A percentile compares a stretch with the other conserved stretches of the same genome.
Evolutionary conservation across 1,140 invertebrate species (phyloP).

Genomic region (Procambarus clarkii): DNA sequence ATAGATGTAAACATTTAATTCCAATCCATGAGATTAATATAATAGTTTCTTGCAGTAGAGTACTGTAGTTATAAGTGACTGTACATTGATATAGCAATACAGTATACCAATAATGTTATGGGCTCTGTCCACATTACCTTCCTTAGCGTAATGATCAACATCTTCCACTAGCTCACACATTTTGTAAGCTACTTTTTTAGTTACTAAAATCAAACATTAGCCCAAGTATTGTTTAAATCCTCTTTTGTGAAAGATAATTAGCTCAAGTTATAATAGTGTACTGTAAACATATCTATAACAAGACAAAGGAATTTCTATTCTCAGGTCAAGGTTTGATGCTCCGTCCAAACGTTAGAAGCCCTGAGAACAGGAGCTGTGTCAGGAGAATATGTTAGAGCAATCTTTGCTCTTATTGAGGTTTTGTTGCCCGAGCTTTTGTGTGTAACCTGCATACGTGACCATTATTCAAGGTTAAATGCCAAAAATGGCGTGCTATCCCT

Average conservation of each 20-base stretch:
- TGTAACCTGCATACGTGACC: too few species aligned
- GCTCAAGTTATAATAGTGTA: background rate
- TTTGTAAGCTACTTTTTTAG: background rate
- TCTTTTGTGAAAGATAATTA: background rate
- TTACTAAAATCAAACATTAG: background rate
- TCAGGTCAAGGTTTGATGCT: background rate
- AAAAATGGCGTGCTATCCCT: too few species aligned
- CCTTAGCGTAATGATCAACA: too few species aligned
- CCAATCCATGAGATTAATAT: too few species aligned
- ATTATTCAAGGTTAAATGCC: too few species aligned
- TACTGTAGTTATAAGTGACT: too few species aligned
- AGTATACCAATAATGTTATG: too few species aligned
- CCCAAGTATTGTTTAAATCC: background rate
- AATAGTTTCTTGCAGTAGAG: too few species aligned
- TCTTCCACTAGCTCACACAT: background rate
- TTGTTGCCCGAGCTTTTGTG: too few species aligned
- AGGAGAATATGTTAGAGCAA: background rate
- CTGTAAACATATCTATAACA: background rate
- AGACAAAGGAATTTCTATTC: background rate
- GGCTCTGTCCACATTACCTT: too few species aligned
- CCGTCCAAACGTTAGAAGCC: background rate
- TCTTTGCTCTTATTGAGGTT: background rate
- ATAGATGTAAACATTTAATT: too few species aligned
- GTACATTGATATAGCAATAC: too few species aligned
- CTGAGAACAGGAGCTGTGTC: background rate